Evolutionary conservation across 1,140 invertebrate genomes (phyloP).

Genomic region (Zaprionus gabonicus): DNA sequence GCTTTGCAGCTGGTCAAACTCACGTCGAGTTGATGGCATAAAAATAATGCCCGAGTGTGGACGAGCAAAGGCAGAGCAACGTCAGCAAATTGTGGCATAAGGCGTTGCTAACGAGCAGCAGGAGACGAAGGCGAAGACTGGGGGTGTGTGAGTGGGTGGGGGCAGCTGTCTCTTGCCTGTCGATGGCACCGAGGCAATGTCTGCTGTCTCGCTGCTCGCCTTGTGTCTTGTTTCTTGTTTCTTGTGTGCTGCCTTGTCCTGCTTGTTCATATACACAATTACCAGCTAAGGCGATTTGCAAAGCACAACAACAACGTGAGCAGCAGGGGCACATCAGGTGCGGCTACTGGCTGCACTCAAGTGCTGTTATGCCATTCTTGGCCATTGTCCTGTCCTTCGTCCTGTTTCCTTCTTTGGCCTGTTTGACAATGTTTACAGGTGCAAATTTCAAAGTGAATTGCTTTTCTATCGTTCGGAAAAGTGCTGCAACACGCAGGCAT

Average conservation of each 20-base stretch:
- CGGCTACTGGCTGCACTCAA: conserved; percentile 62
- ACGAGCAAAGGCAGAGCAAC: conserved; percentile 43
- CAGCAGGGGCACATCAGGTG: conserved; percentile 57
- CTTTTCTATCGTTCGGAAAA: conserved; percentile 81
- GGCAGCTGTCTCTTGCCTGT: conserved; percentile 9
- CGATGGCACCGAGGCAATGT: conserved; percentile 11
- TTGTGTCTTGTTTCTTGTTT: conserved; percentile 18
- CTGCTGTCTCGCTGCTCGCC: neutral
- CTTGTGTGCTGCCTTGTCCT: conserved; percentile 40
- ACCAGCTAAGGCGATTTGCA: conserved; percentile 79
- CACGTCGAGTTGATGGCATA: conserved; percentile 72
- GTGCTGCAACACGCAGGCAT: conserved; percentile 73
- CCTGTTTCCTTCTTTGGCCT: conserved; percentile 8
- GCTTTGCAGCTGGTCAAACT: conserved; percentile 73
- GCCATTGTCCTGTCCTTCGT: conserved; percentile 28
- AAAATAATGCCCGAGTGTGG: conserved; percentile 56
- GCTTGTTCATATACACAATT: conserved; percentile 79
- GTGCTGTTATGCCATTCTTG: conserved; percentile 62
- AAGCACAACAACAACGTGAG: conserved; percentile 30
- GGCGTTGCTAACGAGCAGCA: conserved; percentile 75
- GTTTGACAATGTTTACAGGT: conserved; percentile 81
- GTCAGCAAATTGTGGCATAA: conserved; percentile 73
- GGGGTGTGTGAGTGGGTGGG: no score
- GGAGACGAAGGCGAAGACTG: neutral
- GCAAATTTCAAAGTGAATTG: conserved; percentile 83